Conservation (phyloP, 2,888 invertebrate genomes). For the Epiblema foenella region DNA sequence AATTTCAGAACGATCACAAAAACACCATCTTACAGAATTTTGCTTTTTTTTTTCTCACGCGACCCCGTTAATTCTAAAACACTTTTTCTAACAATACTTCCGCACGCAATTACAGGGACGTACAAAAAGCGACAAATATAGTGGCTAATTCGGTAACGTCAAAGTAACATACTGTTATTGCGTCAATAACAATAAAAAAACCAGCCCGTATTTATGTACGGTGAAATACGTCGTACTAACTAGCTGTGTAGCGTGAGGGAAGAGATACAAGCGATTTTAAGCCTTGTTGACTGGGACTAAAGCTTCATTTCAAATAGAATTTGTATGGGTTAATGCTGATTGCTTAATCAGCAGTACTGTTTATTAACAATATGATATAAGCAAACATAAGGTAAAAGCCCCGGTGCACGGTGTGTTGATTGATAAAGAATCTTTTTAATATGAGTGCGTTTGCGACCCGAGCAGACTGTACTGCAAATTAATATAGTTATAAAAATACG, state of each 20-base stretch:
- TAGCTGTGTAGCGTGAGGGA: conserved; percentile 19
- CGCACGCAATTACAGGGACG: conserved; percentile 6
- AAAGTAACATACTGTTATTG: conserved; percentile 41
- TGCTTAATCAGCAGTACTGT: too few relatives aligned
- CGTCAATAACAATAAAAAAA: conserved; percentile 44
- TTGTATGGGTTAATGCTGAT: too few relatives aligned
- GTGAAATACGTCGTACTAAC: conserved; percentile 43
- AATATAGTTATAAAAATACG: too few relatives aligned
- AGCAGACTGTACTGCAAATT: too few relatives aligned
- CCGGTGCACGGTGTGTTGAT: too few relatives aligned
- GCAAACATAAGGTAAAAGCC: too few relatives aligned
- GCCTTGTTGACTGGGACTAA: background rate
- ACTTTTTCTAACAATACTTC: background rate
- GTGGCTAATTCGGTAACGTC: conserved; percentile 39
- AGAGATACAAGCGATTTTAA: conserved; percentile 12
- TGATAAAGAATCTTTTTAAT: too few relatives aligned
- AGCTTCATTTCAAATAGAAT: too few relatives aligned
- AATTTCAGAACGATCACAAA: background rate
- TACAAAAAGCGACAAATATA: conserved; percentile 39
- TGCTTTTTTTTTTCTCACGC: background rate
- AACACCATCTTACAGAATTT: background rate
- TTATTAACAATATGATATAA: too few relatives aligned
- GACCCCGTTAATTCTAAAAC: background rate
- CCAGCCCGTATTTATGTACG: conserved; percentile 40
- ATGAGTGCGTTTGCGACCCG: too few relatives aligned